phyloP scores from a whole-genome alignment of 1,140 invertebrate genomes.

The Drosophila pectinifera region DNA sequence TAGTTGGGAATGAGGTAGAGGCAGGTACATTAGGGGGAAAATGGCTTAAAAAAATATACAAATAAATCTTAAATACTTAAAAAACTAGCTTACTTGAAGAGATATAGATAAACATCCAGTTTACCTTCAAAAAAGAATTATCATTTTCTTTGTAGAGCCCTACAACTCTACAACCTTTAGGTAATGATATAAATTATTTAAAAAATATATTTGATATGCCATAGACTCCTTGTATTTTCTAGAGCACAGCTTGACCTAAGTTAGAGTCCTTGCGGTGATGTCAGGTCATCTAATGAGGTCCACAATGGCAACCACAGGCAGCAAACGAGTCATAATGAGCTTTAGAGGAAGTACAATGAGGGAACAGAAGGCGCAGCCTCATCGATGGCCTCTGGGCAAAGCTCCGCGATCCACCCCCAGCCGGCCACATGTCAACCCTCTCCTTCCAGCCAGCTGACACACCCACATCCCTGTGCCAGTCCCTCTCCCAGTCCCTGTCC shows the following conservation, averaged over 20 bases:
- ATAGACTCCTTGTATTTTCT: not conserved
- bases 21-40: not conserved
- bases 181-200: not conserved
- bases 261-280: constrained; percentile 23
- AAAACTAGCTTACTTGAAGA: no score
- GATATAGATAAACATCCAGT: no score
- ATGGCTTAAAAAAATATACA: not conserved
- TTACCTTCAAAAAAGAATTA: no score
- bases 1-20: not conserved
- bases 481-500: not conserved
- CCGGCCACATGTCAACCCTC: constrained; percentile 61
- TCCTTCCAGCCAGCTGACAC: constrained; percentile 32
- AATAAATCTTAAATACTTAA: not conserved
- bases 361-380: constrained; percentile 6
- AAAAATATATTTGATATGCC: not conserved
- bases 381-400: constrained; percentile 15
- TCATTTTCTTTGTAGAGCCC: no score
- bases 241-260: constrained; percentile 31
- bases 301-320: constrained; percentile 32
- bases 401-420: constrained; percentile 56
- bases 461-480: constrained; percentile 30
- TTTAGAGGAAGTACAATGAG: constrained; percentile 8
- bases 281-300: constrained; percentile 32
- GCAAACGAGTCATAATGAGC: constrained; percentile 14
- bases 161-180: no score